phyloP scores from a whole-genome alignment of 2,797 vertebrate genomes.

The Girardinus metallicus region DNA sequence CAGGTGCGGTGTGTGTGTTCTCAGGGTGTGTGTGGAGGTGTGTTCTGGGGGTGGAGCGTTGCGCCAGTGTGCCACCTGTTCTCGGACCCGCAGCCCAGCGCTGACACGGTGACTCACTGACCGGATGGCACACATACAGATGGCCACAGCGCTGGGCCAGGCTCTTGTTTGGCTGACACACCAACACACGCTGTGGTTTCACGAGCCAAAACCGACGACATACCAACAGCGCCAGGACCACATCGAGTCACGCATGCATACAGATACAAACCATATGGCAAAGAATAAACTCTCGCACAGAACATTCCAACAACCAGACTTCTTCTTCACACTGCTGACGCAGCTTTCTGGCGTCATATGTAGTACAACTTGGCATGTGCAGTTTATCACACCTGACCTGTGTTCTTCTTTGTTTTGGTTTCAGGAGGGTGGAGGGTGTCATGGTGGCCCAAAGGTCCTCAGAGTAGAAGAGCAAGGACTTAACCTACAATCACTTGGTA shows the following conservation, averaged over 20 bases:
- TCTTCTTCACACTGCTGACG: constrained; percentile 21
- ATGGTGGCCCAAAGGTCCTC: constrained; percentile 54
- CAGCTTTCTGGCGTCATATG: neutral
- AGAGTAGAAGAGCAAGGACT: constrained; percentile 34
- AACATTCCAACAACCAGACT: neutral
- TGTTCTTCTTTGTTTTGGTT: constrained; percentile 45
- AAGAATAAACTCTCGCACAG: neutral
- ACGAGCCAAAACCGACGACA: constrained; percentile 39
- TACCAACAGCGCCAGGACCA: constrained; percentile 36
- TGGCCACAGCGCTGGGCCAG: constrained; percentile 58
- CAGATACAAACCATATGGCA: constrained; percentile 2
- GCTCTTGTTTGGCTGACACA: constrained; percentile 53
- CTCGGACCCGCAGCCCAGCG: constrained; percentile 57
- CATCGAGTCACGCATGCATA: constrained; percentile 22
- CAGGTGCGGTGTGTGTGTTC: constrained; percentile 41
- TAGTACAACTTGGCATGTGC: neutral
- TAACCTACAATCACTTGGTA: constrained; percentile 55
- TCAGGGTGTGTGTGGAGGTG: constrained; percentile 24
- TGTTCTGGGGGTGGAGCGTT: constrained; percentile 37
- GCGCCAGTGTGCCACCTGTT: constrained; percentile 72
- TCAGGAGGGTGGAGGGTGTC: constrained; percentile 60
- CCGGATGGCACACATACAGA: constrained; percentile 69
- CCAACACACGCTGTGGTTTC: constrained; percentile 35
- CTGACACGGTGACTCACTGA: constrained; percentile 67
- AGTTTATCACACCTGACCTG: constrained; percentile 39